Evolutionary conservation across 2,113 vertebrate genomes (phyloP).

Genomic region (Odocoileus hemionus): DNA sequence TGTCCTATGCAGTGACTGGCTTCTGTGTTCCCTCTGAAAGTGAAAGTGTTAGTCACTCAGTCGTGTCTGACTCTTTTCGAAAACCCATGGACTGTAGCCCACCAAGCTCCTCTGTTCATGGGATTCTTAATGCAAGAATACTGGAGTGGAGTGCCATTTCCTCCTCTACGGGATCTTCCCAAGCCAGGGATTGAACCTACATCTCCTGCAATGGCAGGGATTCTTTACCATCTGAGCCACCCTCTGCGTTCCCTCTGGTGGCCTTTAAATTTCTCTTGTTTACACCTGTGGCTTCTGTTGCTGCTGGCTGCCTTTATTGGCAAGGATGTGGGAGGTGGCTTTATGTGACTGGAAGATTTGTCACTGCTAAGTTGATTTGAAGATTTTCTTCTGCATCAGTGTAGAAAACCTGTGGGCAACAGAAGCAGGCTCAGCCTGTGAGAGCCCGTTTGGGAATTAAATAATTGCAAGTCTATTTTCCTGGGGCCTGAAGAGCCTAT

Average conservation of each 20-base stretch:
- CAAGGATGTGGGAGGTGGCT: background rate
- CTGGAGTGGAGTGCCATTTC: background rate
- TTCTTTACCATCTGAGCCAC: background rate
- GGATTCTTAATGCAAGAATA: background rate
- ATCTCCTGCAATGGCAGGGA: background rate
- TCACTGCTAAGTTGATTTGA: constrained; percentile 5
- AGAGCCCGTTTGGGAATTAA: background rate
- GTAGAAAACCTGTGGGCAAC: background rate
- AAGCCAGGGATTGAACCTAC: background rate
- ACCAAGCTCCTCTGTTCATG: background rate
- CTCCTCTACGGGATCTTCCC: background rate
- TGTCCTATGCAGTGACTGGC: background rate
- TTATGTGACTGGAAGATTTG: constrained; percentile 24
- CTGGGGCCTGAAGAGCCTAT: background rate
- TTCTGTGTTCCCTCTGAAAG: background rate
- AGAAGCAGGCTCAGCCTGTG: background rate
- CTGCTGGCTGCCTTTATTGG: background rate
- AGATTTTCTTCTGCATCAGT: constrained; percentile 26
- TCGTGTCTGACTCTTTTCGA: background rate
- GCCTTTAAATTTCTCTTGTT: background rate
- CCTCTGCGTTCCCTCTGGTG: background rate
- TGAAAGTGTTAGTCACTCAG: background rate
- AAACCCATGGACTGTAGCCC: background rate
- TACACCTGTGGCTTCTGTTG: background rate
- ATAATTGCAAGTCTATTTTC: background rate